These are phyloP conservation scores for Plebejus argus DNA, from an alignment of 2,888 invertebrate genomes.

Conservation along the genomic window DNA sequence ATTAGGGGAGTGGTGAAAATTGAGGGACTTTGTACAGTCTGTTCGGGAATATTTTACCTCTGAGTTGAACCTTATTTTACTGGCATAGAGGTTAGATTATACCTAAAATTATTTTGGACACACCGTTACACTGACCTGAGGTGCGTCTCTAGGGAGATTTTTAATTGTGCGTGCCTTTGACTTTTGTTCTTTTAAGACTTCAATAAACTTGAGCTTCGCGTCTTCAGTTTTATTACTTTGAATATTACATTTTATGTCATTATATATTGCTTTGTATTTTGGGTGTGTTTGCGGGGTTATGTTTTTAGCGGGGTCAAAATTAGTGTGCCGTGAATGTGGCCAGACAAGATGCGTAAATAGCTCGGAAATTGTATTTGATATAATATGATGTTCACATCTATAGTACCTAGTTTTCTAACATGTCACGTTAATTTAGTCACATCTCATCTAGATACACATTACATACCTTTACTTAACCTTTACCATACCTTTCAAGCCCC, in stretches of 20 bases:
- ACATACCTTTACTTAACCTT: too few species aligned
- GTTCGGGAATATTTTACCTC: not conserved
- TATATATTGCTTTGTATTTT: conserved; percentile 32
- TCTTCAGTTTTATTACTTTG: conserved; percentile 60
- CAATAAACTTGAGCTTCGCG: conserved; percentile 76
- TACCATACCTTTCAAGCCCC: too few species aligned
- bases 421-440: not conserved
- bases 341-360: too few species aligned
- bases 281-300: not conserved
- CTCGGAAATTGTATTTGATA: too few species aligned
- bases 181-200: conserved; percentile 75
- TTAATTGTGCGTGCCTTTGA: conserved; percentile 77
- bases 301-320: not conserved
- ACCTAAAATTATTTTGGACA: not conserved
- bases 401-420: not conserved
- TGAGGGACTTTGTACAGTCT: conserved; percentile 65
- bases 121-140: conserved; percentile 72
- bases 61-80: not conserved
- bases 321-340: too few species aligned
- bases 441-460: too few species aligned
- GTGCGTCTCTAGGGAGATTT: conserved; percentile 69
- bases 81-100: not conserved
- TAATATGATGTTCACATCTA: too few species aligned
- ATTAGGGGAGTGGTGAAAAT: conserved; percentile 81
- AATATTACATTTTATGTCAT: conserved; percentile 27